These are phyloP conservation scores for Hemichromis elongatus DNA, from an alignment of 2,113 vertebrate species.

Conservation along the genomic window DNA sequence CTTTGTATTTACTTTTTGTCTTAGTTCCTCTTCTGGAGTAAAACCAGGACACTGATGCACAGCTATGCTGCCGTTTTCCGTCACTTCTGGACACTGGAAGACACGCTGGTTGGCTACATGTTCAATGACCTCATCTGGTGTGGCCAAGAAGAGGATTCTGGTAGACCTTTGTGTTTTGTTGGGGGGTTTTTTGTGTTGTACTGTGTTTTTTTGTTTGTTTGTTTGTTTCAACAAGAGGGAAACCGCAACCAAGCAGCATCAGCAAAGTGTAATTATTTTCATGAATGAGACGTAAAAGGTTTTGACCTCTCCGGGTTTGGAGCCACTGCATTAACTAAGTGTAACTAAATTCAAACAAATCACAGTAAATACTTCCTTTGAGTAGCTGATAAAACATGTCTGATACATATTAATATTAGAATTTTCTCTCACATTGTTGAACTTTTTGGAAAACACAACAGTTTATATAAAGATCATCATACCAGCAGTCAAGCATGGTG, in stretches of 20 bases:
- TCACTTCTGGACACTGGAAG: constrained; percentile 72
- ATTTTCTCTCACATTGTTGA: background rate
- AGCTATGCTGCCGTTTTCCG: constrained; percentile 55
- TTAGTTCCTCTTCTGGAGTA: constrained; percentile 78
- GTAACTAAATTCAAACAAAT: background rate
- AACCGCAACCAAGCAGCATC: no score
- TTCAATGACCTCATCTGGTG: constrained; percentile 78
- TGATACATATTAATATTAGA: background rate
- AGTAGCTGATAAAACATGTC: no score
- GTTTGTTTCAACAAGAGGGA: background rate
- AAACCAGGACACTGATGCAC: constrained; percentile 67
- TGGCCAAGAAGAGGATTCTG: constrained; percentile 54
- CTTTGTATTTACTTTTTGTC: background rate
- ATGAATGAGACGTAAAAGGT: accelerated
- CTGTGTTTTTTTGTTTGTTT: background rate
- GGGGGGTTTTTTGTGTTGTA: background rate
- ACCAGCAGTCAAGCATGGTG: background rate
- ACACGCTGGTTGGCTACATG: constrained; percentile 75
- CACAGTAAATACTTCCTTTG: background rate
- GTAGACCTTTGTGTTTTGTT: constrained; percentile 9
- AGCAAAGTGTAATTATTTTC: background rate
- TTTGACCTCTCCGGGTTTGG: accelerated
- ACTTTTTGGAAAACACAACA: background rate
- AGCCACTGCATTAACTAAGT: background rate
- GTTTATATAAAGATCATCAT: background rate